phyloP scores from a whole-genome alignment of 2,888 invertebrate genomes.

The Listrodromus nycthemerus region DNA sequence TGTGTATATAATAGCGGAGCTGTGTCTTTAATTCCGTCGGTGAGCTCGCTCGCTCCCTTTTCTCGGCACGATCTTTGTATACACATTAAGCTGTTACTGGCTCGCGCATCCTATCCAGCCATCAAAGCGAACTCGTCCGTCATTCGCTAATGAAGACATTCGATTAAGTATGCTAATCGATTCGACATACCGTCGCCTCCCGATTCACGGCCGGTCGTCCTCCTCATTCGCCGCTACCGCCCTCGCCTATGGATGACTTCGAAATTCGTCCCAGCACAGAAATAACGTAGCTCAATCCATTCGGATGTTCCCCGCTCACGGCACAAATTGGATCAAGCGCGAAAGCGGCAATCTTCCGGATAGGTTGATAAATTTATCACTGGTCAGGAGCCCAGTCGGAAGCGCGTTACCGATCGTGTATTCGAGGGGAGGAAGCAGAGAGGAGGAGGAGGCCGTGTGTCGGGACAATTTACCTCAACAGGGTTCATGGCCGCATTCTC shows the following conservation, averaged over 20 bases:
- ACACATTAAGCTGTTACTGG: slow-evolving; percentile 28
- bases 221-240: neutral
- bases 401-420: slow-evolving; percentile 35
- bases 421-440: slow-evolving; percentile 28
- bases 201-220: neutral
- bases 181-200: slow-evolving; percentile 40
- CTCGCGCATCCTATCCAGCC: slow-evolving; percentile 34
- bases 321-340: slow-evolving; percentile 46
- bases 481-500: slow-evolving; percentile 60
- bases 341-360: slow-evolving; percentile 34
- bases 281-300: neutral
- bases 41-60: neutral
- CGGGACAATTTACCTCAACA: slow-evolving; percentile 45
- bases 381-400: slow-evolving; percentile 45
- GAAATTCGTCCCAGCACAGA: neutral
- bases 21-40: neutral
- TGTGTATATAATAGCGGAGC: neutral
- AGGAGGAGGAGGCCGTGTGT: slow-evolving; percentile 1
- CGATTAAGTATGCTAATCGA: slow-evolving; percentile 65
- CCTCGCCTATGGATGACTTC: neutral
- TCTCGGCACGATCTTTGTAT: neutral
- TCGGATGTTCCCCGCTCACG: too few relatives aligned
- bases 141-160: slow-evolving; percentile 64
- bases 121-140: slow-evolving; percentile 47
- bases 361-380: slow-evolving; percentile 54